Evolutionary conservation across 2,797 vertebrate species (phyloP).

Genomic region (Prunella strophiata): DNA sequence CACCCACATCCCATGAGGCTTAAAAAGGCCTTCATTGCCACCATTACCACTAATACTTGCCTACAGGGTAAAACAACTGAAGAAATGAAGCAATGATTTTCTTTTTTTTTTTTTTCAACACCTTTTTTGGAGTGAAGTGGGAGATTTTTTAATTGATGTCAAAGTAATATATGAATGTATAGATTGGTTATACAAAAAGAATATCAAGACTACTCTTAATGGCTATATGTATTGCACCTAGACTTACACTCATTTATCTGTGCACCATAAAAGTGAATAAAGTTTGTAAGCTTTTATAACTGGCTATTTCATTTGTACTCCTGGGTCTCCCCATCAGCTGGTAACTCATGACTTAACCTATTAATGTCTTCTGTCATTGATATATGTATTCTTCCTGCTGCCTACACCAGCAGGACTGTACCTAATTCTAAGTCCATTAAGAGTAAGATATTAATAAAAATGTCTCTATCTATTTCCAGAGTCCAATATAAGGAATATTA

Average conservation of each 20-base stretch:
- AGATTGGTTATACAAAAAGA: neutral
- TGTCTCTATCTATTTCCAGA: too few relatives aligned
- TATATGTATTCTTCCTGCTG: too few relatives aligned
- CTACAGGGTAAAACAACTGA: neutral
- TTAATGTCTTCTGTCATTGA: too few relatives aligned
- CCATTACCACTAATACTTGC: neutral
- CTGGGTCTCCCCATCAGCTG: too few relatives aligned
- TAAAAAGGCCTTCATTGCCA: neutral
- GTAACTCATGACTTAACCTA: too few relatives aligned
- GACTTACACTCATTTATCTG: neutral
- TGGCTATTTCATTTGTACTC: too few relatives aligned
- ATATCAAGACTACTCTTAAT: neutral
- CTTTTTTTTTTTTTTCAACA: neutral
- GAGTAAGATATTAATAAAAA: too few relatives aligned
- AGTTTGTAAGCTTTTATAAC: neutral
- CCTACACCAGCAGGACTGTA: too few relatives aligned
- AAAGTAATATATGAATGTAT: neutral
- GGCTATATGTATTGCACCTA: fast-evolving
- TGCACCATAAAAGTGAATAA: neutral
- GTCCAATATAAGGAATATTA: neutral
- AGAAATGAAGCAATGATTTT: neutral
- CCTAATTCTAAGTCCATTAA: too few relatives aligned
- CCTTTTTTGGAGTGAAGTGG: neutral
- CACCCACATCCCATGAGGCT: fast-evolving
- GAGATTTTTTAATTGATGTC: neutral